A percentile compares a stretch with the other conserved stretches of the same genome.
phyloP scores from a whole-genome alignment of 2,113 vertebrate genomes.

The Mastomys natalensis region DNA sequence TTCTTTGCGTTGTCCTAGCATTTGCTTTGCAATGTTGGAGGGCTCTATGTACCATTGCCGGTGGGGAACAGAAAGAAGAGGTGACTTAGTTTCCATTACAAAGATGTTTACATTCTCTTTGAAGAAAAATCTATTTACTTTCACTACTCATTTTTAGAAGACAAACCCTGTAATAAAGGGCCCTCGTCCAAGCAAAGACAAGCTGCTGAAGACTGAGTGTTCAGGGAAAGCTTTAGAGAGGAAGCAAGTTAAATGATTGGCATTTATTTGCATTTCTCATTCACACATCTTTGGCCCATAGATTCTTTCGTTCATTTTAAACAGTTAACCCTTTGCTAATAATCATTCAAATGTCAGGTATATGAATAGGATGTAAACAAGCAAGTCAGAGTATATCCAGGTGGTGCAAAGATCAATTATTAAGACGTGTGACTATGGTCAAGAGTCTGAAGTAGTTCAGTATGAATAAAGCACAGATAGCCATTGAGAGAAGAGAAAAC shows the following conservation, averaged over 20 bases:
- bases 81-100: not conserved
- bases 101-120: constrained; percentile 43
- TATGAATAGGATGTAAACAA: not conserved
- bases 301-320: not conserved
- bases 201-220: not conserved
- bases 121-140: constrained; percentile 26
- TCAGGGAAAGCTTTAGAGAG: not conserved
- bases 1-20: not conserved
- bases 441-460: not conserved
- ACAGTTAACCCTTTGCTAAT: not conserved
- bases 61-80: not conserved
- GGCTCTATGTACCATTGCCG: not conserved
- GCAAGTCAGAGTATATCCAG: not conserved
- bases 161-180: not conserved
- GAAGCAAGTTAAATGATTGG: constrained; percentile 24
- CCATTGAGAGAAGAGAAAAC: not conserved
- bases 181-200: not conserved
- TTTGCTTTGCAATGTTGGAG: constrained; percentile 7
- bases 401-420: not conserved
- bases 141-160: constrained; percentile 14
- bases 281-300: not conserved
- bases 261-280: not conserved
- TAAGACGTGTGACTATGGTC: not conserved
- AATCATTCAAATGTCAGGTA: not conserved
- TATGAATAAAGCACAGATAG: not conserved